Percentiles rank a stretch among this genome's conserved stretches.
These are phyloP conservation scores for Arctopsyche grandis DNA, from an alignment of 1,140 invertebrate species.

Conservation along the genomic window DNA sequence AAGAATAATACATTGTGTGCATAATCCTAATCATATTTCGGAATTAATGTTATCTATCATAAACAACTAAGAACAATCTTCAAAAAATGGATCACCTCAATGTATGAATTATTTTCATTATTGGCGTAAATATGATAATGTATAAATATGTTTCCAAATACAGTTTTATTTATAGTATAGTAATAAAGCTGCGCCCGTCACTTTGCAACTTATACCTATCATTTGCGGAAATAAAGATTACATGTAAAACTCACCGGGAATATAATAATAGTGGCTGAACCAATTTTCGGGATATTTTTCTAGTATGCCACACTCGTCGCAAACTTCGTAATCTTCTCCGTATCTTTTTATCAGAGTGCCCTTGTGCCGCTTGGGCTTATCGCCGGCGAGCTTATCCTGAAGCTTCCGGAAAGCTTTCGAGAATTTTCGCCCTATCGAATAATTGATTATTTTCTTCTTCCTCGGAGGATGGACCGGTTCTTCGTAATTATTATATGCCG, in stretches of 20 bases:
- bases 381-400: constrained; percentile 26
- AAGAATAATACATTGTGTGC: too few relatives aligned
- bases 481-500: constrained; percentile 1
- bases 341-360: constrained; percentile 26
- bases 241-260: constrained; percentile 44
- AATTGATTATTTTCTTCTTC: constrained; percentile 21
- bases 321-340: constrained; percentile 42
- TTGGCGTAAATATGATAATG: too few relatives aligned
- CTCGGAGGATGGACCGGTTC: not conserved
- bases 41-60: too few relatives aligned
- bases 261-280: constrained; percentile 37
- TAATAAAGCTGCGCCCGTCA: too few relatives aligned
- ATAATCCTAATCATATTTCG: too few relatives aligned
- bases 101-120: too few relatives aligned
- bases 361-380: constrained; percentile 42
- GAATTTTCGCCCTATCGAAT: constrained; percentile 48
- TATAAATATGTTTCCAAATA: too few relatives aligned
- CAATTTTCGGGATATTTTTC: constrained; percentile 36
- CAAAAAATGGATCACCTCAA: too few relatives aligned
- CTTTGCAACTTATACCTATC: too few relatives aligned
- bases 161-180: too few relatives aligned
- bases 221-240: too few relatives aligned
- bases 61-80: too few relatives aligned
- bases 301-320: constrained; percentile 44
- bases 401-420: constrained; percentile 49